Conservation (phyloP, 2,888 invertebrate genomes). For the Yponomeuta evonymella region DNA sequence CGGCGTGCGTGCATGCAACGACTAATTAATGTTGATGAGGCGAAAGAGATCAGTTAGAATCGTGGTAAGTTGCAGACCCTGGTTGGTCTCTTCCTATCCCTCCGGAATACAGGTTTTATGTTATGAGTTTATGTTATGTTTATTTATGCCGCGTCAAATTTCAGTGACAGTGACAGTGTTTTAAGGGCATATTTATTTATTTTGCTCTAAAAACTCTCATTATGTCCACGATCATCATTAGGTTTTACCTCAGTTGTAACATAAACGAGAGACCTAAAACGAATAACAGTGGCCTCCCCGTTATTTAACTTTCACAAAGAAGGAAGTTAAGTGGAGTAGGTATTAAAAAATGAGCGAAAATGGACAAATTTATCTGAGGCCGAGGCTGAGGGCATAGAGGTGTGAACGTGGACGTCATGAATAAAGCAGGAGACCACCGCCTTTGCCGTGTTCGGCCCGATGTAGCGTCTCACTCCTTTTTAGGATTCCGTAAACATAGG, state of each 20-base stretch:
- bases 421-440: conserved; percentile 55
- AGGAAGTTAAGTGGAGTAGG: conserved; percentile 19
- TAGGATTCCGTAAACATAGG: too few relatives aligned
- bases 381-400: conserved; percentile 27
- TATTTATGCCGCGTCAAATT: too few relatives aligned
- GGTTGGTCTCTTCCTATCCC: too few relatives aligned
- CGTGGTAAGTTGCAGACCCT: too few relatives aligned
- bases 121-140: too few relatives aligned
- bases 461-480: conserved; percentile 37
- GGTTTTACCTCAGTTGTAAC: not conserved
- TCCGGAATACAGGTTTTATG: too few relatives aligned
- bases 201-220: not conserved
- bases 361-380: conserved; percentile 44
- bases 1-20: too few relatives aligned
- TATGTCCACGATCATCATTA: not conserved
- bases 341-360: conserved; percentile 46
- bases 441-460: conserved; percentile 50
- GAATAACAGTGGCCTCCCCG: conserved; percentile 8
- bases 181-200: too few relatives aligned
- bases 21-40: too few relatives aligned
- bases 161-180: too few relatives aligned
- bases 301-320: conserved; percentile 24
- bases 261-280: conserved; percentile 4
- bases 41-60: too few relatives aligned
- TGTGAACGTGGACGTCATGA: conserved; percentile 45